These are phyloP conservation scores for Microtus agrestis DNA, from an alignment of 2,797 vertebrate genomes.

Conservation along the genomic window DNA sequence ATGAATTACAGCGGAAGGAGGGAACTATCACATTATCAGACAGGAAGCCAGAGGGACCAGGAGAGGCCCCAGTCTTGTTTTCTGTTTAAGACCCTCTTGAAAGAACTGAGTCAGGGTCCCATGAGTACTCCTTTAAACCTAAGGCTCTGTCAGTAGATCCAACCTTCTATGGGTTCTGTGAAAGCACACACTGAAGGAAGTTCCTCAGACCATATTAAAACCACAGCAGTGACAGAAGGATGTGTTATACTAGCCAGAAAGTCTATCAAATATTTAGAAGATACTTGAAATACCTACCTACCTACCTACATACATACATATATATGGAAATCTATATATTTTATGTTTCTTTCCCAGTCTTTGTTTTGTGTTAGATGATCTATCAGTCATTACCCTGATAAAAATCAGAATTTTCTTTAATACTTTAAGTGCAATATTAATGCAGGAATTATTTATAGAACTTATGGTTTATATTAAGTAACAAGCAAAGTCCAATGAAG, in stretches of 20 bases:
- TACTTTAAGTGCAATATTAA: constrained; percentile 12
- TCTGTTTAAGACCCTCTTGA: not conserved
- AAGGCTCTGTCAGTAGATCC: not conserved
- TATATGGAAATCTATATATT: not conserved
- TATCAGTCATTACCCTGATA: not conserved
- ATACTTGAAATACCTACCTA: not conserved
- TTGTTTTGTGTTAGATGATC: not conserved
- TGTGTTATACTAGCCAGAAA: not conserved
- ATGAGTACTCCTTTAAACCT: not conserved
- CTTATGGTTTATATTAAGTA: not conserved
- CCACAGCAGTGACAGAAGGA: not conserved
- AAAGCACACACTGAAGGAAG: not conserved
- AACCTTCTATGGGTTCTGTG: not conserved
- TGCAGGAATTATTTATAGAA: not conserved
- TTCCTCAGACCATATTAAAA: not conserved
- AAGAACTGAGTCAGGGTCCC: not conserved
- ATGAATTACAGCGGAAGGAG: not conserved
- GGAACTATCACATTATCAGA: not conserved
- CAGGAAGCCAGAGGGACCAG: not conserved
- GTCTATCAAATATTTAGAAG: not conserved
- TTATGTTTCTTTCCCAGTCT: not conserved
- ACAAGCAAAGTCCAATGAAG: not conserved
- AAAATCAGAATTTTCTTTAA: constrained; percentile 15
- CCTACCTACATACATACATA: not conserved
- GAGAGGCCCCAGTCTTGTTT: not conserved